These are phyloP conservation scores for Myiotriccus ornatus DNA, from an alignment of 2,797 vertebrate genomes.

Conservation along the genomic window DNA sequence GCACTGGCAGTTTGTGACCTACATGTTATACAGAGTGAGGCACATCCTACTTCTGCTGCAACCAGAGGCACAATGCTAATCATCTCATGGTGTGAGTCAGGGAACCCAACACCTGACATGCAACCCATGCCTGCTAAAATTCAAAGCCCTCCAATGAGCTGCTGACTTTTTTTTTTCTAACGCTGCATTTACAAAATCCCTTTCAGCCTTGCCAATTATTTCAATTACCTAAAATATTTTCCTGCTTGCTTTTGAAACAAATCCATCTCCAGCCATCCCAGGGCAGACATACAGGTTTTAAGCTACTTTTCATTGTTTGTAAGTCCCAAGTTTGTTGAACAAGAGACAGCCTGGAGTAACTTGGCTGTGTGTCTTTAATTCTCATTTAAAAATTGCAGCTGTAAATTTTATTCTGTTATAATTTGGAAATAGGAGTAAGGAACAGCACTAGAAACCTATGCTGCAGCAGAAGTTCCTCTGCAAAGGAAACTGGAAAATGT, in stretches of 20 bases:
- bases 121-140: neutral
- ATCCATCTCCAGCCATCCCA: neutral
- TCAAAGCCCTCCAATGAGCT: neutral
- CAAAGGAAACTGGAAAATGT: neutral
- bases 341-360: neutral
- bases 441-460: neutral
- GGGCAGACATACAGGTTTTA: neutral
- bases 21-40: neutral
- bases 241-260: neutral
- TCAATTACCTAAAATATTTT: neutral
- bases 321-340: neutral
- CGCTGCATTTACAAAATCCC: neutral
- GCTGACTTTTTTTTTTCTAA: neutral
- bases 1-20: slow-evolving; percentile 1
- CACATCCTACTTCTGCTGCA: neutral
- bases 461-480: neutral
- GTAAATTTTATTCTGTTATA: neutral
- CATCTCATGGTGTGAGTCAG: neutral
- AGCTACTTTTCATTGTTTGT: neutral
- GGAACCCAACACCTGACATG: neutral
- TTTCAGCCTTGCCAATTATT: neutral
- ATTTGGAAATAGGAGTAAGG: neutral
- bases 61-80: neutral
- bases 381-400: neutral
- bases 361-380: neutral